Evolutionary conservation across 1,140 invertebrate species (phyloP), one percentile per base, ranked within the genome.

Genomic region (Seison nebaliae): DNA sequence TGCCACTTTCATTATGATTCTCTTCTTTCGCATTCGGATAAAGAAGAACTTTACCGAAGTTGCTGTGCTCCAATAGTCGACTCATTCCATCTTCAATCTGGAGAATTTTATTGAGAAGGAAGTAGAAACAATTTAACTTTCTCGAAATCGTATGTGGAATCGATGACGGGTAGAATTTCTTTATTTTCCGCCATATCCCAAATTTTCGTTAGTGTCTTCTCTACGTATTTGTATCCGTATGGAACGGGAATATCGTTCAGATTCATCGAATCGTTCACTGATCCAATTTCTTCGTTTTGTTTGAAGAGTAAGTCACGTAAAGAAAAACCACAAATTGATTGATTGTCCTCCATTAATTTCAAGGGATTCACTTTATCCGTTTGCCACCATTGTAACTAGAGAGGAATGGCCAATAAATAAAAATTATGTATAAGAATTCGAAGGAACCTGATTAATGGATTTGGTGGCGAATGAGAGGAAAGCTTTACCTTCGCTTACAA

Each of bases 311-410:
- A 59, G 53, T 76, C 72, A 28, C 76, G 70, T 43, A 80, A 63
- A 60, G 79, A 76, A 50, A 83, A 68, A 1, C 76, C 76, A 15
- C 69, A 65, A 28, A 81, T 60, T 29, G 67, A 70, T 58, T 77
- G 76, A 60, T 80, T 81, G 51, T 83, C 76, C 48, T 80, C 76
- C 54, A 72, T 80, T 43, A 81, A 57, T 57, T 78, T 79, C 46
- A 79, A 68, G 1, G 76, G 75, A 5, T 71, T 76, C 28, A 80
- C 67, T 59, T 78, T 80, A 54, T 79, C 76, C 14, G 77, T 74
- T 64, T 77, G 74, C 75, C 74, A 80, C 76, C 76, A 80, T 72
- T 62, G 43, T 31, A 47, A 49, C 6, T 29, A 5, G 32, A n/a
- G 28, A 28, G 22, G 19, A 11, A 33, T 37, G 12, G 21, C 9